Base-by-base conservation (phyloP, 1,140 invertebrate genomes). In the Drosophila truncata region DNA sequence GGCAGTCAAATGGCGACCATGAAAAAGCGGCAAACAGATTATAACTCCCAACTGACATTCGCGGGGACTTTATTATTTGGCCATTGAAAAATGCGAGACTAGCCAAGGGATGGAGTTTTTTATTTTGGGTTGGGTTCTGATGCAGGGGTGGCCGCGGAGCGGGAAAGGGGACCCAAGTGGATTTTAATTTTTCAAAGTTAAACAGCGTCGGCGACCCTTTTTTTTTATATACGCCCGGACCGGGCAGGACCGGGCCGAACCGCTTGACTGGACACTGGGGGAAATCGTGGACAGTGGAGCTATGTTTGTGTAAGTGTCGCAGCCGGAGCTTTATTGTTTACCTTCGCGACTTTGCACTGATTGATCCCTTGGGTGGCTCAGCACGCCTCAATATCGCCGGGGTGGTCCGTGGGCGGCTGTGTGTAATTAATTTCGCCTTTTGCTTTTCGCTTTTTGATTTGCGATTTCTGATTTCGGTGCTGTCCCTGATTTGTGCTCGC, bases 111-210 rank as follows among this genome's bases (percentile, higher is more conserved):
- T 62, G 62, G 54, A 5, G 13, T 54, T 39, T 70, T 46, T 37
- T n/a, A 29, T 58, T 37, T n/a, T 29, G 5, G 18, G 20, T 35
- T 62, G 18, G 9, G 9, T 63, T 50, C n/a, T 20, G 25, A 33
- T 58, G 25, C 23, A 23, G 20, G 42, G 44, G 9, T 35, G 42
- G 18, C 3, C 13, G 13, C 7, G 18, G 29, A 18, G 9, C 16
- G 46, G n/a, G 27, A 27, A 41, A 20, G 72, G 57, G 57, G 64
- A 85, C 85, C 85, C 81, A 90, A 90, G 85, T 90, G 85, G 86
- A 90, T 90, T 90, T 90, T 90, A 85, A 90, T 90, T 90, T 90
- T 90, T 85, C 81, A 90, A 88, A 88, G 73, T 88, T 90, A 88
- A 88, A 78, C 80, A 90, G 49, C 63, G 54, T 47, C 61, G 62